phyloP scores from a whole-genome alignment of 2,888 invertebrate species.

The Pteria penguin region DNA sequence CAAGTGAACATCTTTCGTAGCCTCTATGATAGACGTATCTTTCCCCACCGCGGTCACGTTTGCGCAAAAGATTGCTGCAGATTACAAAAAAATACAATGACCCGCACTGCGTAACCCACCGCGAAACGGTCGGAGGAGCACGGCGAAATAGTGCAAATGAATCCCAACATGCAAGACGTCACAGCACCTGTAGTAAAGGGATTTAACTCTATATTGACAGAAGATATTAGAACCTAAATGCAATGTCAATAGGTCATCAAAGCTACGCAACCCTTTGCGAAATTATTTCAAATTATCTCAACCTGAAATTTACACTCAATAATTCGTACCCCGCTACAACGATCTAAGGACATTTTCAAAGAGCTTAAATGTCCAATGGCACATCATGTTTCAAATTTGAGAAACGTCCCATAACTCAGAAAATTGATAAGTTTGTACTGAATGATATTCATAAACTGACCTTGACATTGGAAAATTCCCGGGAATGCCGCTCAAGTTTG shows the following conservation, averaged over 20 bases:
- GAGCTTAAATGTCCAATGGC: neutral
- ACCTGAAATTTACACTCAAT: neutral
- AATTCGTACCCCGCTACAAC: neutral
- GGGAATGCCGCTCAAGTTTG: too few species aligned
- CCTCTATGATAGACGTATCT: neutral
- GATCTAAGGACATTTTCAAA: neutral
- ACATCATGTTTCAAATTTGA: neutral
- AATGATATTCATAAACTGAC: neutral
- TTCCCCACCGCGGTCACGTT: neutral
- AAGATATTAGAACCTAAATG: neutral
- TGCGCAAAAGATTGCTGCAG: neutral
- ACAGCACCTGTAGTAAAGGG: neutral
- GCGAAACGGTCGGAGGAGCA: neutral
- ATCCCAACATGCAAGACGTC: neutral
- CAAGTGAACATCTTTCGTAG: neutral
- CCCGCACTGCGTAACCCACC: neutral
- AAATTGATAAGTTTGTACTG: neutral
- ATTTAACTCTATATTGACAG: neutral
- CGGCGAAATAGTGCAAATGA: neutral
- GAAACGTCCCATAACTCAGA: neutral
- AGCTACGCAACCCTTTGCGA: neutral
- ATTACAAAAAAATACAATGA: neutral
- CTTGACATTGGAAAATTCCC: neutral
- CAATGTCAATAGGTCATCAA: neutral
- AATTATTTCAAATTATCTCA: neutral